Base-by-base conservation (phyloP, 2,113 vertebrate genomes). In the Heterochromis multidens region DNA sequence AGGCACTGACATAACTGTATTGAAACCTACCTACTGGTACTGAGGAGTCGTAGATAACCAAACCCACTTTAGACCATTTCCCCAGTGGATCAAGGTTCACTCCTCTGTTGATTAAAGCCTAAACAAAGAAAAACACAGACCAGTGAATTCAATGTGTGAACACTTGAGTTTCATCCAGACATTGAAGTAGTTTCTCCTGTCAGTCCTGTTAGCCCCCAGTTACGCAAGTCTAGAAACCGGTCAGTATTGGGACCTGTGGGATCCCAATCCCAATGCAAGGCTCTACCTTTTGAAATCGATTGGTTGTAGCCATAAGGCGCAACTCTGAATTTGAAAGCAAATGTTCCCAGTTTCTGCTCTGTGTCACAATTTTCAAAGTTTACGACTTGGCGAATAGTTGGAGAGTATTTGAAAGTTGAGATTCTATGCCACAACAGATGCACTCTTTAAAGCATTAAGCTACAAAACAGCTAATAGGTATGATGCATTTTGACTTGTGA, bases 31-130 rank as follows among this genome's bases (percentile, higher is more conserved):
- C 98, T 1, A 99, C 94, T 21, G 98, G 98, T 67, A 99, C 98
- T 0, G 98, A 97, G n/a, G 98, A 99, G 83, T 99, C 98, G 82
- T 97, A 99, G 62, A 99, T 97, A 57, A 99, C 97, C 27, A 99
- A 96, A 13, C 98, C 98, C 0, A 98, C 98, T 96, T 99, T 99
- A 0, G 99, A 98, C 99, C 98, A 99, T 87, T 99, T 98, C 46
- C 98, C 99, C 90, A 99, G 79, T 3, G 99, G 99, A 83, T 99
- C 99, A 1, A 99, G 96, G 92, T 99, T 99, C 81, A 99, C 98
- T 0, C 99, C 98, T 83, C 99, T 96, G 94, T 99, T 99, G 91
- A 99, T 99, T 7, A 99, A 93, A 56, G 98, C 98, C 99, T 99
- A 37, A 56, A 85, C 19, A 60, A 82, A 35, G 5, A 83, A 52